A percentile compares a stretch with the other conserved stretches of the same genome.
Conservation (phyloP, 1,140 invertebrate species). For the Elysia chlorotica region DNA sequence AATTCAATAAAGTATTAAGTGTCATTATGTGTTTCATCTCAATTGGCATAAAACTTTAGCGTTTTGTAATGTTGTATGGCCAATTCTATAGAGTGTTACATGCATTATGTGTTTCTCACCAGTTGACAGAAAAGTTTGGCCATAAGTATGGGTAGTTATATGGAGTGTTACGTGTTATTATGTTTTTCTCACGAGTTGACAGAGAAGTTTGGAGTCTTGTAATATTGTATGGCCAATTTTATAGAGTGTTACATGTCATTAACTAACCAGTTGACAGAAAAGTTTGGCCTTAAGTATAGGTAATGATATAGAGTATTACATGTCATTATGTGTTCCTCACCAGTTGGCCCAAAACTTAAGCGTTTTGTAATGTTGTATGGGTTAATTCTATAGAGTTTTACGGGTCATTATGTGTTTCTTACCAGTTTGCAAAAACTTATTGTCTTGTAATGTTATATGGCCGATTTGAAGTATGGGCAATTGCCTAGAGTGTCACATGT, state of each 20-base stretch:
- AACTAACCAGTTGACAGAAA: neutral
- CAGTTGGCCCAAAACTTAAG: constrained; percentile 63
- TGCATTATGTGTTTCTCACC: neutral
- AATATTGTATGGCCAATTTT: neutral
- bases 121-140: neutral
- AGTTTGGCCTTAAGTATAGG: neutral
- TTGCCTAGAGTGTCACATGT: no score
- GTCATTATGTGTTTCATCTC: no score
- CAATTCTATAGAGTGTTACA: neutral
- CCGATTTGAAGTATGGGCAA: no score
- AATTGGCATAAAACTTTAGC: neutral
- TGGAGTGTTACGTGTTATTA: neutral
- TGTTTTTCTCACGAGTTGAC: constrained; percentile 76
- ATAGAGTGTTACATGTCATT: neutral
- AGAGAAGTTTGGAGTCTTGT: constrained; percentile 84
- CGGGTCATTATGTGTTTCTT: no score
- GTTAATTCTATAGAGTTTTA: no score
- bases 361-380: neutral
- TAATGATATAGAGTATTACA: neutral
- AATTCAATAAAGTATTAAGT: no score
- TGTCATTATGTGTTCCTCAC: constrained; percentile 62
- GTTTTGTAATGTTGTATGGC: neutral
- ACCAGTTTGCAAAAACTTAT: no score
- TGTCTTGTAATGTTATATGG: no score
- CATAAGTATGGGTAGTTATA: neutral